A percentile compares a stretch with the other conserved stretches of the same genome.
Conservation (phyloP, 2,113 vertebrate genomes). For the Corythornis cristatus region DNA sequence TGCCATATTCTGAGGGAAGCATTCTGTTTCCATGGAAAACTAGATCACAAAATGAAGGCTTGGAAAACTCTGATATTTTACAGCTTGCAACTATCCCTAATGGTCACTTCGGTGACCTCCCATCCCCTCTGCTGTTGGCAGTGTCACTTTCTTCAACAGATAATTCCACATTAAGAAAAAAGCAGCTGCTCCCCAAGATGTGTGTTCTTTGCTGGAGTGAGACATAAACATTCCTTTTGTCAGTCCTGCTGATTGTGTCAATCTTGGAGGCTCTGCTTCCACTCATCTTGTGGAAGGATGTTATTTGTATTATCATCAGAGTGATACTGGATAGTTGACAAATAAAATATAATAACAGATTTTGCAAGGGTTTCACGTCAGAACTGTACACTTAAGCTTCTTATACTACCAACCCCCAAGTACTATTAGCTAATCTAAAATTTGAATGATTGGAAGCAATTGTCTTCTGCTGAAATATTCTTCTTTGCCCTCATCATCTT, state of each 20-base stretch:
- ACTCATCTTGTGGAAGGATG: not conserved
- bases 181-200: not conserved
- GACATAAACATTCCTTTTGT: constrained; percentile 17
- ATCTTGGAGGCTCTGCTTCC: constrained; percentile 3
- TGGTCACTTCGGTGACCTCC: not conserved
- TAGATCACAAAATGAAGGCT: not conserved
- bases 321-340: not conserved
- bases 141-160: not conserved
- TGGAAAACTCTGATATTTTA: not conserved
- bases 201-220: not conserved
- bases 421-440: constrained; percentile 16
- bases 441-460: constrained; percentile 46
- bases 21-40: not conserved
- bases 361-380: constrained; percentile 10
- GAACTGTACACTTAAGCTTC: constrained; percentile 5
- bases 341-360: constrained; percentile 39
- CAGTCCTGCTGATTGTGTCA: constrained; percentile 36
- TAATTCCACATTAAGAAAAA: not conserved
- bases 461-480: constrained; percentile 24
- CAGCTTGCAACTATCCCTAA: not conserved
- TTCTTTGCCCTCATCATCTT: not conserved
- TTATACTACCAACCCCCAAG: not conserved
- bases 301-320: constrained; percentile 15
- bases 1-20: not conserved
- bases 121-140: not conserved